Evolutionary conservation across 2,888 invertebrate genomes (phyloP), one percentile per base, ranked within the genome.

Genomic region (Tiphia femorata): DNA sequence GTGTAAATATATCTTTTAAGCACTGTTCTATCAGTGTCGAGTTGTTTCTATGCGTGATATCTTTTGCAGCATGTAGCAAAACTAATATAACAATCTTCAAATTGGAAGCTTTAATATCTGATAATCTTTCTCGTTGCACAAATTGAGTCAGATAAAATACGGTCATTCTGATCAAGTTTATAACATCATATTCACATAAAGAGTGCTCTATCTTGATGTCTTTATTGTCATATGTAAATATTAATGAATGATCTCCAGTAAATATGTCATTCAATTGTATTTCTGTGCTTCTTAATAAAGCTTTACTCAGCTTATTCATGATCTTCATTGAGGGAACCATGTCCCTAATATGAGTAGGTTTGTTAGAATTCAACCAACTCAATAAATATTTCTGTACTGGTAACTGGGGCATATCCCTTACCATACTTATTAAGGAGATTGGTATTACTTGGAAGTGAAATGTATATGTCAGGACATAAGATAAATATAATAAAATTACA

Each of bases 361-460:
- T 70, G 30, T 83, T 64, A 2, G 79, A 56, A 1, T 80, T 74
- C 17, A 78, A 77, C 89, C 89, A 90, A 65, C 83, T 84, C 0
- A 80, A 79, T 1, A 89, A 78, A 70, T 90, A 89, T 52, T 83
- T 84, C 27, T 85, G 77, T 5, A 84, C 81, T 44, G 87, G 72
- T 17, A 70, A 53, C 14, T 62, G 35, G 23, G 25, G 19, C 14
- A 87, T 83, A 37, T 84, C 84, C 67, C 86, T 85, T n/a, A 85
- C 82, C 38, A 89, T 75, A 25, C 84, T 75, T 62, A 86, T 84
- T 2, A 89, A 86, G 49, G 86, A 70, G 43, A 85, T 84, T 0
- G 87, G 86, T 1, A 85, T 84, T 60, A 86, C 87, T 81, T 90
- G 90, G 50, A 84, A 84, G 73, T 91, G 90, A 20, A 90, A 84